Conservation (phyloP, 2,113 vertebrate genomes). For the Mixornis gularis region DNA sequence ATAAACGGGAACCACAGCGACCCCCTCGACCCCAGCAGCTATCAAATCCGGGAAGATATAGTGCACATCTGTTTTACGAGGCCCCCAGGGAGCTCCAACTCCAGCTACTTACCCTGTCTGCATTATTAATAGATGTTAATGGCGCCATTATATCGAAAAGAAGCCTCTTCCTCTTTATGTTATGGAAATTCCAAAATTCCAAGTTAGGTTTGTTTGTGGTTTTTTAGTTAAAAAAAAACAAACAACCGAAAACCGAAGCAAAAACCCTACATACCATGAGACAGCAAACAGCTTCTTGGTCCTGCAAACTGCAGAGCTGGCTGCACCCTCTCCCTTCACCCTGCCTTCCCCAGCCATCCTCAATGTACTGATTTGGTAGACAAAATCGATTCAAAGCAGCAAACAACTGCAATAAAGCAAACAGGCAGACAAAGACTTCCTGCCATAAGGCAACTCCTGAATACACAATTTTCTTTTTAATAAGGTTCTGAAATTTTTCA, state of each 20-base stretch:
- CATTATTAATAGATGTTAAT: constrained; percentile 89
- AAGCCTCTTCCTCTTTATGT: constrained; percentile 69
- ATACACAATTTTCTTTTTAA: constrained; percentile 1
- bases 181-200: constrained; percentile 66
- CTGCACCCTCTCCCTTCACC: not conserved
- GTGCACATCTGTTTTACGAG: constrained; percentile 74
- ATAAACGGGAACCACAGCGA: constrained; percentile 71
- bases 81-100: constrained; percentile 66
- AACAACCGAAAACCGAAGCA: not conserved
- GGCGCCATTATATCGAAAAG: constrained; percentile 76
- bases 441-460: constrained; percentile 35
- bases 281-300: constrained; percentile 25
- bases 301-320: constrained; percentile 32
- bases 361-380: constrained; percentile 50
- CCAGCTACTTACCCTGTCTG: constrained; percentile 78
- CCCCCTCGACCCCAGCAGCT: constrained; percentile 68
- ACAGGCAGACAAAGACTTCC: constrained; percentile 70
- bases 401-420: constrained; percentile 61
- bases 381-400: constrained; percentile 70
- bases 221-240: not conserved
- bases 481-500: not conserved
- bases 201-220: not conserved
- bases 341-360: constrained; percentile 21
- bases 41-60: constrained; percentile 73
- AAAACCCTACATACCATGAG: not conserved